phyloP scores from a whole-genome alignment of 2,113 vertebrate species.

The Tretioscincus oriximinensis region DNA sequence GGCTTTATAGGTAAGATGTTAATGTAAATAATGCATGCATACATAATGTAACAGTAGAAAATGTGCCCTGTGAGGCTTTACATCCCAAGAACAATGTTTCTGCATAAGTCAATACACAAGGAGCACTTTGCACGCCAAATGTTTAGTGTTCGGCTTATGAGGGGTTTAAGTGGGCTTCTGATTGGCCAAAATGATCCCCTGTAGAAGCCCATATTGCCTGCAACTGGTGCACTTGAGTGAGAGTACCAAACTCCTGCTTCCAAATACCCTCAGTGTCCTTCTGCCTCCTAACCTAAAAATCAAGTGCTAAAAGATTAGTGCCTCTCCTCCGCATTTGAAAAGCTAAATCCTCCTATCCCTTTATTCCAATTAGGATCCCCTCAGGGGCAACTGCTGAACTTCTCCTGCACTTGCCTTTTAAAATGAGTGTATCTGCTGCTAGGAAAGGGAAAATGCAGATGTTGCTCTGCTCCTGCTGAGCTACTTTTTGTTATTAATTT shows the following conservation, averaged over 20 bases:
- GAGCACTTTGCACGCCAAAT: background rate
- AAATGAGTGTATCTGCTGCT: background rate
- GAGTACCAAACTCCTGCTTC: background rate
- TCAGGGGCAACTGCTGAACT: constrained; percentile 17
- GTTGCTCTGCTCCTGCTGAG: accelerated
- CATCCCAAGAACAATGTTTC: background rate
- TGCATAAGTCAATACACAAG: no score
- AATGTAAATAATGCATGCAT: no score
- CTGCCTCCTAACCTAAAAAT: constrained; percentile 17
- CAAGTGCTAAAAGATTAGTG: constrained; percentile 55
- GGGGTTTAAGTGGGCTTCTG: background rate
- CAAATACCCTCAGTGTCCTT: background rate
- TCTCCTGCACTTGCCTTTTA: background rate
- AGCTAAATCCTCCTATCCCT: constrained; percentile 57
- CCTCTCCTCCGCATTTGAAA: constrained; percentile 45
- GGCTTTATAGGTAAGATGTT: no score
- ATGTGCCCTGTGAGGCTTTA: background rate
- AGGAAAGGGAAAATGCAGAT: background rate
- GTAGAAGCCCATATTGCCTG: no score
- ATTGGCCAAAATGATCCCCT: background rate
- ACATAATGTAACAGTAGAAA: background rate
- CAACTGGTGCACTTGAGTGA: background rate
- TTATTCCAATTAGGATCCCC: constrained; percentile 53
- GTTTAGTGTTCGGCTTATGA: background rate
- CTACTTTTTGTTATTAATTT: constrained; percentile 18